Base-by-base conservation (phyloP, 2,888 invertebrate species). In the Harpalus rubripes region DNA sequence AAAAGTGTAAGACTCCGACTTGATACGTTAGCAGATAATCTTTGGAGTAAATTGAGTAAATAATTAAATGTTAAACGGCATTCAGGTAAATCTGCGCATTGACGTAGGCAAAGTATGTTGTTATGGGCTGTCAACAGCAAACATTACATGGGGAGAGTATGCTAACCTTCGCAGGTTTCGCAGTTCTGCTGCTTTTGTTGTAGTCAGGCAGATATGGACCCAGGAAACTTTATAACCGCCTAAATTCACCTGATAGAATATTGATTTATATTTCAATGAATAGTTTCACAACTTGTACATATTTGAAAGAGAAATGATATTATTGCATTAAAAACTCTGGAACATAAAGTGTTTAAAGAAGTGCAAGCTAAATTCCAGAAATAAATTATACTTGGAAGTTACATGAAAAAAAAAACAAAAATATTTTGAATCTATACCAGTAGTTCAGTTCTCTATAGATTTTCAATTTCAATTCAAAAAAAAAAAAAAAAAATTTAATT, bases 1-100 rank as follows among this genome's bases (percentile, higher is more conserved):
- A 83, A 18, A 83, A 83, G 83, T 76, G 18, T n/a, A 80, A 80
- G 59, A 32, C 15, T 22, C 59, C 32, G 22, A 7, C 4, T 59
- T 32, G 7, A 41, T 52, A 16, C 76, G 61, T 76, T 82, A 76
- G 78, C 78, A 58, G 58, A 52, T 65, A 85, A 85, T 85, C 85
- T 85, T 85, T 72, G 80, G 68, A 80, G 85, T 80, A 80, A 79
- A 85, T 85, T 85, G 85, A 85, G 68, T 85, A 80, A 72, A 85
- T 85, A 85, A 85, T 85, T 85, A 85, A 68, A 80, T 79, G 80
- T 85, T 85, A 85, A 68, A 80, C 84, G 80, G 44, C 44, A 80
- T 58, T 65, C 68, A 80, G 79, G 80, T 85, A 85, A 80, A 85
- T 80, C 72, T 85, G 59, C 16, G 63, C 68, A 84, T 78, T 84